A percentile compares a stretch with the other conserved stretches of the same genome.
phyloP scores from a whole-genome alignment of 2,113 vertebrate species.

The Ptilorrhoa leucosticta region DNA sequence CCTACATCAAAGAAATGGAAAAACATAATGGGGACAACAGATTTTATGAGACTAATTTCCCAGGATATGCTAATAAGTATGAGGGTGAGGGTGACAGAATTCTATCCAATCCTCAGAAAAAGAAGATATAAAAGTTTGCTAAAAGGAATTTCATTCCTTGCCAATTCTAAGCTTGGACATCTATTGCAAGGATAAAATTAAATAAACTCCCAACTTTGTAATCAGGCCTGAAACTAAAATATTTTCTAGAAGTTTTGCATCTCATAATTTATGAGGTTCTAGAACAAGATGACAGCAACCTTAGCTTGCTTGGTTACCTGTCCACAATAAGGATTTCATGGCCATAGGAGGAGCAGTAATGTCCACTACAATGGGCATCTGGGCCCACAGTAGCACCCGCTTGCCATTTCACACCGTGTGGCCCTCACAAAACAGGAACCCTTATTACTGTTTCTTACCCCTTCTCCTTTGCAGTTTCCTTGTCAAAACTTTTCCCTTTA shows the following conservation, averaged over 20 bases:
- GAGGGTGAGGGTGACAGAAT: neutral
- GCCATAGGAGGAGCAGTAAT: neutral
- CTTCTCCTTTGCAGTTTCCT: neutral
- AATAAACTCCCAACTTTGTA: neutral
- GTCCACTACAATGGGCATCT: no score
- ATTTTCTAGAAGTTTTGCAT: neutral
- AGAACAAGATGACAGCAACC: neutral
- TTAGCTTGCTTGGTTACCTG: neutral
- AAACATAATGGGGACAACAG: neutral
- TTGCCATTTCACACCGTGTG: neutral
- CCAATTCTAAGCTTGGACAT: neutral
- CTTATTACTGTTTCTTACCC: neutral
- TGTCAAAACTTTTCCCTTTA: neutral
- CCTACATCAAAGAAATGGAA: neutral
- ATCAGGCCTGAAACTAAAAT: neutral
- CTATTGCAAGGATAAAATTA: neutral
- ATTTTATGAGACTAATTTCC: neutral
- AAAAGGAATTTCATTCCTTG: neutral
- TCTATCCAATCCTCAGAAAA: neutral
- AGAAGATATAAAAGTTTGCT: neutral
- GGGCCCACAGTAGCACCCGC: neutral
- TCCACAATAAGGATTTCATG: neutral
- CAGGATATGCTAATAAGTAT: neutral
- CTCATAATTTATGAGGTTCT: neutral
- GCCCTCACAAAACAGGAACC: neutral